Evolutionary conservation across 1,140 invertebrate species (phyloP), one percentile per base, ranked within the genome.

Genomic region (Vanessa atalanta): DNA sequence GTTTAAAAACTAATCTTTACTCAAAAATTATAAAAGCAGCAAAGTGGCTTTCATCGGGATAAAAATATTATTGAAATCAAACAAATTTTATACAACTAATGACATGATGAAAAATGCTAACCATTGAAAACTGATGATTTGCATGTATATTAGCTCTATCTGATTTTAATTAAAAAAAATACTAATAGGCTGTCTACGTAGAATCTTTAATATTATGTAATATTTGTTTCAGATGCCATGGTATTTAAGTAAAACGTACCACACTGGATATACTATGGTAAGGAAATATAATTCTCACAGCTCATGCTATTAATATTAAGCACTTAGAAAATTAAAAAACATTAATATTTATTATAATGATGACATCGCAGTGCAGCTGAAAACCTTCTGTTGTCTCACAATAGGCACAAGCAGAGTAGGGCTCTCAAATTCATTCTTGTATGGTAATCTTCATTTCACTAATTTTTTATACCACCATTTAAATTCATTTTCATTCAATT

Each of bases 131-230:
- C 79, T 68, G 75, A 84, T 91, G 88, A 91, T 89, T 90, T 90
- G 90, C 89, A 92, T 92, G 90, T 91, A 90, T 89, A 91, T 92
- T 92, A 91, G 90, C 90, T 91, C 90, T 92, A 91, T 80, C 90
- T 92, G 89, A 92, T 31, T 50, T 68, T 15, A 11, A 11, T 11
- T 31, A 60, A 26, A 50, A 61, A 47, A 43, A 50, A 51, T 50
- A 60, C 26, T 16, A 53, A 61, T 53, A 15, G 47, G 37, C 31
- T 5, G 43, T 23, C 15, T 70, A 2, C 6, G 0, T 26, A 60
- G 23, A 15, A 15, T 20, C 3, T 13, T 43, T 26, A 14, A 5
- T 37, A 37, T 37, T 4, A 61, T 12, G 0, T 37, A 8, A 61
- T 15, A 61, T 15, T 61, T 37, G 20, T 61, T 61, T 37, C 57